Evolutionary conservation across 2,888 invertebrate genomes (phyloP).

Genomic region (Drosophila engyochracea): DNA sequence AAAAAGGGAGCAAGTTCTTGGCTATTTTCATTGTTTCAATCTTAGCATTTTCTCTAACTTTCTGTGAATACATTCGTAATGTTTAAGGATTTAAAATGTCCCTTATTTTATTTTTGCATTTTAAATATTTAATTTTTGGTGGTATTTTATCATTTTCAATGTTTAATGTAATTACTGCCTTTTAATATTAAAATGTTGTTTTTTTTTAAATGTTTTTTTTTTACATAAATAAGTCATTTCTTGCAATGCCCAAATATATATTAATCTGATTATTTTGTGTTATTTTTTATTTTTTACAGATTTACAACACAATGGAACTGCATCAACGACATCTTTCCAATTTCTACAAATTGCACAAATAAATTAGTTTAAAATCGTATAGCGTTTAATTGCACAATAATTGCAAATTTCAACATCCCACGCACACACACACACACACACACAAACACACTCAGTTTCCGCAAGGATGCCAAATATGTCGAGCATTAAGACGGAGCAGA

Average conservation of each 20-base stretch:
- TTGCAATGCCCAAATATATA: not conserved
- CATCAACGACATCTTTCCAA: constrained; percentile 83
- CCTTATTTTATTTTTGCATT: not conserved
- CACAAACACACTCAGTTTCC: not conserved
- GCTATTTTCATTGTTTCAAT: not conserved
- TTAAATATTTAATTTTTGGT: not conserved
- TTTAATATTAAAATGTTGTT: not conserved
- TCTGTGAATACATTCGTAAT: too few relatives aligned
- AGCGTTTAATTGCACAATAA: constrained; percentile 10
- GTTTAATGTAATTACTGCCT: too few relatives aligned
- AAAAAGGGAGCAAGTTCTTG: not conserved
- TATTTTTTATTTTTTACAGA: constrained; percentile 39
- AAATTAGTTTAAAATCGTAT: constrained; percentile 40
- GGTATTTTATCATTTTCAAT: too few relatives aligned
- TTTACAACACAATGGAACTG: constrained; percentile 78
- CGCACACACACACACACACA: constrained; percentile 2
- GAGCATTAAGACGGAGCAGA: constrained; percentile 66
- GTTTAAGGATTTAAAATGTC: not conserved
- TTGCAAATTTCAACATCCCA: constrained; percentile 5
- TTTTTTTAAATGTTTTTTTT: not conserved
- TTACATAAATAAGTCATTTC: not conserved
- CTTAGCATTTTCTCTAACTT: too few relatives aligned
- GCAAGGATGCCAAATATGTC: constrained; percentile 60
- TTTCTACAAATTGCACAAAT: constrained; percentile 81
- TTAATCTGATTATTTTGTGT: not conserved